Evolutionary conservation across 2,113 vertebrate genomes (phyloP).

Genomic region (Seriola aureovittata): DNA sequence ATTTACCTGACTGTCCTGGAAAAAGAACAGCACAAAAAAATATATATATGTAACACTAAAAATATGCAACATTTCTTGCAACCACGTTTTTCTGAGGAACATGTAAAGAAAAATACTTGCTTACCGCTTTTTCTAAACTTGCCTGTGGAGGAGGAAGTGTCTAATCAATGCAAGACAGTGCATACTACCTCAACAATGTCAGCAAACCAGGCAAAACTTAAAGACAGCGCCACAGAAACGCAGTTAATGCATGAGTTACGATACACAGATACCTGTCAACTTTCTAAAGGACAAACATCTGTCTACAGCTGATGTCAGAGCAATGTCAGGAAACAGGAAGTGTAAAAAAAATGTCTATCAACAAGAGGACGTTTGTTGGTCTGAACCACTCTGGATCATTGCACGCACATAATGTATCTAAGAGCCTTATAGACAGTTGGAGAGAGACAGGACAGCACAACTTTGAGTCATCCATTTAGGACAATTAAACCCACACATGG

Average conservation of each 20-base stretch:
- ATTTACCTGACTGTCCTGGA: conserved; percentile 84
- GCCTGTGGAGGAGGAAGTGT: conserved; percentile 87
- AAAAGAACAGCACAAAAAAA: conserved; percentile 80
- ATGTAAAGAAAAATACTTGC: conserved; percentile 75
- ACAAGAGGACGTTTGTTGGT: conserved; percentile 55
- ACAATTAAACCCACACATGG: conserved; percentile 54
- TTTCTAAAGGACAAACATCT: conserved; percentile 59
- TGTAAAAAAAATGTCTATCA: conserved; percentile 44
- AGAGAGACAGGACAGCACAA: conserved; percentile 82
- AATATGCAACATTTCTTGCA: conserved; percentile 78
- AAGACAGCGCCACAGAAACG: conserved; percentile 69
- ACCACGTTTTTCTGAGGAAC: conserved; percentile 78
- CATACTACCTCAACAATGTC: conserved; percentile 78
- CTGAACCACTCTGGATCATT: conserved; percentile 58
- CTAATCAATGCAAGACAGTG: conserved; percentile 81
- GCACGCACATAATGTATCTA: conserved; percentile 59
- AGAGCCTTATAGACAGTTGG: conserved; percentile 81
- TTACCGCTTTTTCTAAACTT: conserved; percentile 87
- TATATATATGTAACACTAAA: conserved; percentile 69
- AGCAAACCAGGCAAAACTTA: conserved; percentile 66
- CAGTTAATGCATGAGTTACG: conserved; percentile 67
- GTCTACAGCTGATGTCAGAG: conserved; percentile 63
- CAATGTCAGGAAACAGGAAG: conserved; percentile 61
- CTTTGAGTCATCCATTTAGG: conserved; percentile 71
- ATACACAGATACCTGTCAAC: conserved; percentile 57